These are phyloP conservation scores for Chelonus formosanus DNA, from an alignment of 2,888 invertebrate species.

Conservation along the genomic window DNA sequence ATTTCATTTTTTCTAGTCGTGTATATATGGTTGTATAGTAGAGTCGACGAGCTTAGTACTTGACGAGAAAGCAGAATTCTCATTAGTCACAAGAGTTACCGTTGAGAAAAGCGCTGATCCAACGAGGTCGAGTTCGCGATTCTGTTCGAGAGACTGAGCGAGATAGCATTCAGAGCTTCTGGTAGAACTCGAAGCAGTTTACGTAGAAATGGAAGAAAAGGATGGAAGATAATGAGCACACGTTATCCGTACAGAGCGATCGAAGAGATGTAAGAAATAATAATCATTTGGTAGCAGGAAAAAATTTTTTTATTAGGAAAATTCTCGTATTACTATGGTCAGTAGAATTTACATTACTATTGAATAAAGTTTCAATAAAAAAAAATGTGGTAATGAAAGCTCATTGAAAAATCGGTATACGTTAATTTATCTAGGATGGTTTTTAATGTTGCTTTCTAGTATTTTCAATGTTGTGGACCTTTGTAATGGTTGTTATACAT, in stretches of 20 bases:
- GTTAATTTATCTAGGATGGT: too few species aligned
- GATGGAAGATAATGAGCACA: conserved; percentile 26
- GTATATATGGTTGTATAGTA: conserved; percentile 17
- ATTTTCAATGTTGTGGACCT: too few species aligned
- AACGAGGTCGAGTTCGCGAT: conserved; percentile 41
- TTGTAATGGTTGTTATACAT: background rate
- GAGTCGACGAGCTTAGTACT: conserved; percentile 15
- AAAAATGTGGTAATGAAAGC: too few species aligned
- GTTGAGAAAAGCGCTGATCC: conserved; percentile 44
- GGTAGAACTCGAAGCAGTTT: conserved; percentile 41
- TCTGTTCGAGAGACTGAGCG: conserved; percentile 24
- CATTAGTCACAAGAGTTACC: conserved; percentile 43
- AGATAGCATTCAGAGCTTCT: conserved; percentile 32
- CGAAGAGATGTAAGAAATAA: conserved; percentile 1
- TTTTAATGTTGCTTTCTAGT: too few species aligned
- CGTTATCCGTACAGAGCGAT: conserved; percentile 13
- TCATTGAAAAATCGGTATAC: too few species aligned
- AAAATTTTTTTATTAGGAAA: too few species aligned
- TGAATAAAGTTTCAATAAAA: too few species aligned
- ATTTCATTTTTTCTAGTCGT: background rate
- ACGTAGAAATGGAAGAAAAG: conserved; percentile 35
- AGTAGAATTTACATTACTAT: too few species aligned
- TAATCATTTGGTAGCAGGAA: background rate
- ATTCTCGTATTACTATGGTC: too few species aligned
- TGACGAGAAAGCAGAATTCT: conserved; percentile 41